Conservation (phyloP, 2,888 invertebrate genomes). For the Ashinkailepas kermadecensis region DNA sequence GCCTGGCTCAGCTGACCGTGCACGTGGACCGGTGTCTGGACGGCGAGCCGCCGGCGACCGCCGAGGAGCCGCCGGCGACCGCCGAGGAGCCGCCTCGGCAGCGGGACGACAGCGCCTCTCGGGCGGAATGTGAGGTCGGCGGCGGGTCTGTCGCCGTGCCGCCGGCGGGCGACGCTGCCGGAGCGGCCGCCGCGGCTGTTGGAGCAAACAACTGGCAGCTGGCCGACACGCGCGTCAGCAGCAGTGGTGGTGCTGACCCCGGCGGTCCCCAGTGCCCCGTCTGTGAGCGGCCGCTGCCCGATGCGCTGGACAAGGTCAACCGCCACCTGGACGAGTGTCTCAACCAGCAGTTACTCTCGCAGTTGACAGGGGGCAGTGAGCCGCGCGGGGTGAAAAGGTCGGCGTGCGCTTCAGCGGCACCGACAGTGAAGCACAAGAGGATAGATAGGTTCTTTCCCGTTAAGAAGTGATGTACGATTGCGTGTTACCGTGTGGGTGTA, state of each 20-base stretch:
- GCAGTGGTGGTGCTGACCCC: too few relatives aligned
- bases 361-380: background rate
- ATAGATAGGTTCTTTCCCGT: background rate
- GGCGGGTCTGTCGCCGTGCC: too few relatives aligned
- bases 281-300: slow-evolving; percentile 24
- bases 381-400: background rate
- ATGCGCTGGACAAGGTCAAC: slow-evolving; percentile 8
- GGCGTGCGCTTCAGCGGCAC: too few relatives aligned
- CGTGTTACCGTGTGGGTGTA: too few relatives aligned
- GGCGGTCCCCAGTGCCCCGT: slow-evolving; percentile 27
- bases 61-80: background rate
- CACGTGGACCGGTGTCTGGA: slow-evolving; percentile 7
- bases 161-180: too few relatives aligned
- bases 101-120: too few relatives aligned
- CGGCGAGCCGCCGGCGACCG: background rate
- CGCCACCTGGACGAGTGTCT: slow-evolving; percentile 30
- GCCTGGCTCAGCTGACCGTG: background rate
- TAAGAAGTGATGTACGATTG: background rate
- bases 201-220: too few relatives aligned
- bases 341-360: background rate
- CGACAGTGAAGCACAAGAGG: background rate
- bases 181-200: too few relatives aligned
- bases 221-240: too few relatives aligned
- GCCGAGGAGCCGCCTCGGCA: background rate
- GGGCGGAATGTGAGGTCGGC: too few relatives aligned